Evolutionary conservation across 2,888 invertebrate genomes (phyloP).

Genomic region (Elysia crispata): DNA sequence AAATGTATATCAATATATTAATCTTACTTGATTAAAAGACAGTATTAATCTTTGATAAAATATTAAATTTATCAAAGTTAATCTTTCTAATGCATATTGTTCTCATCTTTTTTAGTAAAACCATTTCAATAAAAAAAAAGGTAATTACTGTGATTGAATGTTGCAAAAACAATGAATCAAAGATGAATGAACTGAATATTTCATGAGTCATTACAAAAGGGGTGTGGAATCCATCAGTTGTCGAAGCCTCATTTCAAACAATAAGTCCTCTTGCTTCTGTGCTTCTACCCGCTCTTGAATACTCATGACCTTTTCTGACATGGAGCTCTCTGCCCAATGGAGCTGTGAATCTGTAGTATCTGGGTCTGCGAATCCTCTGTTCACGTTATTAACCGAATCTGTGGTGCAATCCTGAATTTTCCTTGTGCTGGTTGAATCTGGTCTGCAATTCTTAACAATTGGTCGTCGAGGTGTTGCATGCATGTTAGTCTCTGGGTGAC

Average conservation of each 20-base stretch:
- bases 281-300: slow-evolving; percentile 55
- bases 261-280: slow-evolving; percentile 56
- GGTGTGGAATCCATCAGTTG: slow-evolving; percentile 23
- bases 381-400: background rate
- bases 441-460: background rate
- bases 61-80: too few species aligned
- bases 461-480: too few species aligned
- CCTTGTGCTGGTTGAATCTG: background rate
- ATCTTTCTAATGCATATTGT: too few species aligned
- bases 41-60: too few species aligned
- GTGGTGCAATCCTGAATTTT: background rate
- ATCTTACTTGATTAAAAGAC: too few species aligned
- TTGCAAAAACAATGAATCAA: too few species aligned
- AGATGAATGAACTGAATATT: too few species aligned
- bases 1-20: too few species aligned
- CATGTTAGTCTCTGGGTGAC: too few species aligned
- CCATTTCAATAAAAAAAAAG: too few species aligned
- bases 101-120: too few species aligned
- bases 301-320: slow-evolving; percentile 32
- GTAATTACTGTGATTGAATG: too few species aligned
- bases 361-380: background rate
- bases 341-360: background rate
- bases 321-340: background rate
- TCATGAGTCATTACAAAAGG: background rate
- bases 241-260: slow-evolving; percentile 61